phyloP scores from a whole-genome alignment of 2,888 invertebrate genomes.

The Acleris holmiana region DNA sequence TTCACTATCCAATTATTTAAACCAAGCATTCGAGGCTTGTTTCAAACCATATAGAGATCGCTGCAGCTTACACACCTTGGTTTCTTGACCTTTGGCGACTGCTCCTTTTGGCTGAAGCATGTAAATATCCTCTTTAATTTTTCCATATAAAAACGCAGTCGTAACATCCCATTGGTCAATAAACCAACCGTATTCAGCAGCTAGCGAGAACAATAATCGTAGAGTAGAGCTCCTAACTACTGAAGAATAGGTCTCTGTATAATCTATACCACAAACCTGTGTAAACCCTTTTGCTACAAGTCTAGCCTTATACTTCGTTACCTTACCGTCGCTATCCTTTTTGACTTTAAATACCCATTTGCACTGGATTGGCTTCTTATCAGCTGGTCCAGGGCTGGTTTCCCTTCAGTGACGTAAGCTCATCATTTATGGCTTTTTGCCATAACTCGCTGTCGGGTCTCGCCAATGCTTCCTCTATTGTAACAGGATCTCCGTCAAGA shows the following conservation, averaged over 20 bases:
- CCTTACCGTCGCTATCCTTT: slow-evolving; percentile 4
- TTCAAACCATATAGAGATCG: not conserved
- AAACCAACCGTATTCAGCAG: not conserved
- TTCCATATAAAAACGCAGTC: slow-evolving; percentile 1
- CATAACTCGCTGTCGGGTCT: too few species aligned
- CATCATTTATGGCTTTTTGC: too few species aligned
- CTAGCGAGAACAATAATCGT: not conserved
- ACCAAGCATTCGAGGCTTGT: slow-evolving; percentile 14
- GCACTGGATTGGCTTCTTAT: too few species aligned
- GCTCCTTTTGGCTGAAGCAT: slow-evolving; percentile 13
- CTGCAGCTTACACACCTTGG: slow-evolving; percentile 6
- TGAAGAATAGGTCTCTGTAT: not conserved
- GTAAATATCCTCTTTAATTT: slow-evolving; percentile 8
- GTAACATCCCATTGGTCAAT: not conserved
- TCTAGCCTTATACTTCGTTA: too few species aligned
- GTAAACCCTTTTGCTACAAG: too few species aligned
- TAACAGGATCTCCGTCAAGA: too few species aligned
- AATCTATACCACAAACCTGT: too few species aligned
- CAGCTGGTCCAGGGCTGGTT: too few species aligned
- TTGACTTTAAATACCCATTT: slow-evolving; percentile 1
- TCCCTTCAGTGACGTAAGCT: too few species aligned
- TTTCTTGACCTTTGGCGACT: slow-evolving; percentile 10
- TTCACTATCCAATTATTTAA: slow-evolving; percentile 1
- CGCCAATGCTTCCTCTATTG: too few species aligned
- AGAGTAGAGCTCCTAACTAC: not conserved